Conservation (phyloP, 2,113 vertebrate genomes). For the Meleagris gallopavo region DNA sequence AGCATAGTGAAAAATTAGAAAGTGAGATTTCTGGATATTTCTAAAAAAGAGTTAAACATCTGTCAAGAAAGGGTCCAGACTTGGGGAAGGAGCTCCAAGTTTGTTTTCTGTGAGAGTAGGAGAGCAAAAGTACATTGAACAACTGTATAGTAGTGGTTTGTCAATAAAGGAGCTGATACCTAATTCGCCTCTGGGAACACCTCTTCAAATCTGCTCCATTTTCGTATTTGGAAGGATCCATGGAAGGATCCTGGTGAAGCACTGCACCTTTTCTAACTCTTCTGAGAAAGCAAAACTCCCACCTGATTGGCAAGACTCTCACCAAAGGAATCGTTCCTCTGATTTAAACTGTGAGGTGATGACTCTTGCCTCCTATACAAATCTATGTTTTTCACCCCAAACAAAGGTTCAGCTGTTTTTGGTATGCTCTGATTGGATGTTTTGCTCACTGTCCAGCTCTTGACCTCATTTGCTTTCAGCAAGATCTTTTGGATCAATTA, state of each 20-base stretch:
- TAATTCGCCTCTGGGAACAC: background rate
- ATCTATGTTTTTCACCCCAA: background rate
- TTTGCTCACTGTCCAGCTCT: background rate
- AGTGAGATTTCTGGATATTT: background rate
- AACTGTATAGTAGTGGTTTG: background rate
- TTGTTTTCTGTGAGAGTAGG: background rate
- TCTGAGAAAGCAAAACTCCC: background rate
- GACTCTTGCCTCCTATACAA: background rate
- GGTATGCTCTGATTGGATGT: background rate
- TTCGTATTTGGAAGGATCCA: background rate
- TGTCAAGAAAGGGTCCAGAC: background rate
- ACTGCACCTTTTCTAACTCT: background rate
- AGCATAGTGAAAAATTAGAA: background rate
- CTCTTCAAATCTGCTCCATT: background rate
- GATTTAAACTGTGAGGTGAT: background rate
- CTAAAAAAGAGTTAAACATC: background rate
- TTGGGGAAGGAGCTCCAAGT: background rate
- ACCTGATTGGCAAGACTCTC: background rate
- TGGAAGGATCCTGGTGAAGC: background rate
- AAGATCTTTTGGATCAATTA: background rate
- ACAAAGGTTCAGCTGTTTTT: background rate
- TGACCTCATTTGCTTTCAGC: background rate
- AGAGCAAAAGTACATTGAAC: background rate
- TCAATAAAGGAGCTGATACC: background rate
- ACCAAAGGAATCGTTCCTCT: background rate